Evolutionary conservation across 2,113 vertebrate genomes (phyloP), one percentile per base, ranked within the genome.

Genomic region (Puffinus mauretanicus): DNA sequence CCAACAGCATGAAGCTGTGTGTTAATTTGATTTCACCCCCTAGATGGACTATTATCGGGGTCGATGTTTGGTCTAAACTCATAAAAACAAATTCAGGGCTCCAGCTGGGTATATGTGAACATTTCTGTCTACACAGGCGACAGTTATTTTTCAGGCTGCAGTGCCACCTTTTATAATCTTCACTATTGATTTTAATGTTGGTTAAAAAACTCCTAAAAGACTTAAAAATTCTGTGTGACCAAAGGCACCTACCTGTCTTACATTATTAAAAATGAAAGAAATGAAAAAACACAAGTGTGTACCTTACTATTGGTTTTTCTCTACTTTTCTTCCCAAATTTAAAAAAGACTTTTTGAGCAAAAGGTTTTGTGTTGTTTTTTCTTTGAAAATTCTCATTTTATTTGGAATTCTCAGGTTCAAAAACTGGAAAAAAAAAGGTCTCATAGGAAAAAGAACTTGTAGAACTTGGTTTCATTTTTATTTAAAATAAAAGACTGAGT

Each of bases 71-170:
- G 44, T 60, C 70, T 90, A 70, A 91, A 84, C 52, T 61, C 52
- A 21, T 62, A 60, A 78, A 89, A 93, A 78, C 17, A 62, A 82
- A 78, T 13, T 79, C 64, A 71, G 19, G 34, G 16, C 29, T 88
- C 24, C 70, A 91, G 36, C 8, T 60, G 69, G 9, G 15, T 79
- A 16, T 82, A 64, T 15, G 29, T 61, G 57, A 95, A 71, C 47
- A 71, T 64, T 88, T 89, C 69, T 67, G 26, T 42, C 77, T 64
- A 42, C 32, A 84, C 16, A 64, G 66, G 12, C 3, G 8, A 73
- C 47, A 82, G 51, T 10, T 58, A 32, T 89, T 87, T 91, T 91
- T 85, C 90, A 85, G 70, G 22, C 13, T 90, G 66, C 82, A 91
- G 40, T 64, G 77, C 8, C 61, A 78, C 18, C 26, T 91, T 89